A percentile compares a stretch with the other conserved stretches of the same genome.
These are phyloP conservation scores for Pogonus chalceus DNA, from an alignment of 1,140 invertebrate species.

Conservation along the genomic window DNA sequence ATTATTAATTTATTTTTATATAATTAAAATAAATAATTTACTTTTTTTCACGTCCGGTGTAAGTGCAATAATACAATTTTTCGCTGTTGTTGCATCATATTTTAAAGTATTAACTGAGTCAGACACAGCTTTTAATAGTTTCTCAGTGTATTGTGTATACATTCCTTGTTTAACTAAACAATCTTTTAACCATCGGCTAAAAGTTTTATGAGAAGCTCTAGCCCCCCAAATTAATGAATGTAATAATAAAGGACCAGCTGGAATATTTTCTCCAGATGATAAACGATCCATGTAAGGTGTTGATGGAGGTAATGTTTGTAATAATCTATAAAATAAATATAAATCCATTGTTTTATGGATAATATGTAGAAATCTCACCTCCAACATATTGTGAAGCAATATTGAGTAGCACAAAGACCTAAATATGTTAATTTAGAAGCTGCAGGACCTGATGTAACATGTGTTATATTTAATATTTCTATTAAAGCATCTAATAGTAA, in stretches of 20 bases:
- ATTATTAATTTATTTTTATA: not conserved
- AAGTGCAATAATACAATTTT: constrained; percentile 54
- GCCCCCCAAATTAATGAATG: constrained; percentile 67
- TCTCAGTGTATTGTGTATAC: constrained; percentile 71
- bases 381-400: constrained; percentile 83
- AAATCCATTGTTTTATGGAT: not conserved
- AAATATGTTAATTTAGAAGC: constrained; percentile 50
- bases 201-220: constrained; percentile 58
- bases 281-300: constrained; percentile 75
- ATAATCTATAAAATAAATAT: constrained; percentile 38
- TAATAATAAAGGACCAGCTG: constrained; percentile 47
- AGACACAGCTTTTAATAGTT: constrained; percentile 58
- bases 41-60: constrained; percentile 41
- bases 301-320: constrained; percentile 77
- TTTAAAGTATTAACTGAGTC: constrained; percentile 52
- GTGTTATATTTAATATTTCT: constrained; percentile 62
- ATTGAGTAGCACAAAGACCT: constrained; percentile 75
- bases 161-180: constrained; percentile 83
- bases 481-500: constrained; percentile 77
- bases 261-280: constrained; percentile 47
- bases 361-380: constrained; percentile 40
- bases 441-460: constrained; percentile 39
- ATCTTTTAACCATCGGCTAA: constrained; percentile 66
- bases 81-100: constrained; percentile 61
- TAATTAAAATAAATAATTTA: not conserved